These are phyloP conservation scores for Agelaius tricolor DNA, from an alignment of 2,113 vertebrate genomes.

Conservation along the genomic window DNA sequence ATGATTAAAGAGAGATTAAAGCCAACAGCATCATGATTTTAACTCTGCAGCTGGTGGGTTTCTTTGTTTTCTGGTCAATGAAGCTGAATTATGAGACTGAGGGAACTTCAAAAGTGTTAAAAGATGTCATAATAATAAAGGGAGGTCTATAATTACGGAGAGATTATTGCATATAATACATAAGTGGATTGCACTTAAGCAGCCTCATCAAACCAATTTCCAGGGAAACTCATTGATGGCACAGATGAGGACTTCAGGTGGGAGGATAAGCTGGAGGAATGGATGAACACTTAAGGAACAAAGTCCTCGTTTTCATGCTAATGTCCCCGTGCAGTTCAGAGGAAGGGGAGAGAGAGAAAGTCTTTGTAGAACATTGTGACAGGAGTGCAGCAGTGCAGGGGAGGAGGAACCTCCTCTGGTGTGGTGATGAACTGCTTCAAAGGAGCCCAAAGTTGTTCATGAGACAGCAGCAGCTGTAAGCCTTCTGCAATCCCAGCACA, in stretches of 20 bases:
- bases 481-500: constrained; percentile 39
- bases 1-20: constrained; percentile 71
- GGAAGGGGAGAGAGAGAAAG: constrained; percentile 53
- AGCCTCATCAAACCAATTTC: constrained; percentile 67
- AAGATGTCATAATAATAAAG: constrained; percentile 63
- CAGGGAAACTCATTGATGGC: constrained; percentile 44
- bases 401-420: constrained; percentile 36
- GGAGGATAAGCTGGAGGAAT: constrained; percentile 46
- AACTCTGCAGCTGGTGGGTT: constrained; percentile 53
- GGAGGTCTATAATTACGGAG: constrained; percentile 51
- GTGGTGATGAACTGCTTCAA: neutral
- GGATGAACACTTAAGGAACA: constrained; percentile 64
- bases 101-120: constrained; percentile 69
- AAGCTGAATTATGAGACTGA: constrained; percentile 68
- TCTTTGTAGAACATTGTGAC: neutral
- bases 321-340: constrained; percentile 54
- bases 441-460: constrained; percentile 1
- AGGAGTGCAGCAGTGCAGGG: neutral
- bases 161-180: constrained; percentile 62
- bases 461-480: constrained; percentile 17
- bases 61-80: constrained; percentile 70
- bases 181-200: constrained; percentile 69
- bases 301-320: constrained; percentile 65
- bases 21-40: constrained; percentile 62
- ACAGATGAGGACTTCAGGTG: constrained; percentile 72